These are phyloP conservation scores for Rhynchomys soricoides DNA, from an alignment of 2,113 vertebrate species.

Conservation along the genomic window DNA sequence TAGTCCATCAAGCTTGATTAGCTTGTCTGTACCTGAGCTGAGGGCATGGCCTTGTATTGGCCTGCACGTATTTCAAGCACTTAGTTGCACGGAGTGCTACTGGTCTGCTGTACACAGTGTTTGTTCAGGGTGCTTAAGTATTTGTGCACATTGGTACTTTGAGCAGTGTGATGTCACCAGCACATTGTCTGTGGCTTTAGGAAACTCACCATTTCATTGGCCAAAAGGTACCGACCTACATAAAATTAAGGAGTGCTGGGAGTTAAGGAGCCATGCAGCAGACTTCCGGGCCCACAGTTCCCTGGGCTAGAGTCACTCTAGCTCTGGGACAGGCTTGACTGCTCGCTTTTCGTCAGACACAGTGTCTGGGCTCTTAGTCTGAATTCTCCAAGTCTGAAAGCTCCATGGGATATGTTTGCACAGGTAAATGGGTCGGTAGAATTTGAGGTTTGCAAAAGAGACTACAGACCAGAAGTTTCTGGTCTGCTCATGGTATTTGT, in stretches of 20 bases:
- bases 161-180: not conserved
- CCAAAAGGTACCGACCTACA: not conserved
- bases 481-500: not conserved
- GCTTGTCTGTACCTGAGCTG: not conserved
- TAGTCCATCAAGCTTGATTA: not conserved
- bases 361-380: not conserved
- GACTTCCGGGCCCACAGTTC: fast-evolving
- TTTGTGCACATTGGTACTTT: not conserved
- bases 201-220: not conserved
- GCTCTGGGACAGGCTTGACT: not conserved
- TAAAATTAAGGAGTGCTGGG: not conserved
- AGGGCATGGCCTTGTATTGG: not conserved
- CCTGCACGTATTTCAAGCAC: not conserved
- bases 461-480: no score
- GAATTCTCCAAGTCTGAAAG: not conserved
- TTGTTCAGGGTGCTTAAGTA: not conserved
- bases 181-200: not conserved
- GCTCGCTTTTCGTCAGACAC: not conserved
- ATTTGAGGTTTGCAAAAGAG: not conserved
- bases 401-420: not conserved
- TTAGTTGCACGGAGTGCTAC: not conserved
- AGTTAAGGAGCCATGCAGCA: not conserved
- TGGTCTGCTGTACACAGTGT: not conserved
- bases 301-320: not conserved
- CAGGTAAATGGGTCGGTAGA: not conserved